Evolutionary conservation across 2,888 invertebrate genomes (phyloP).

Genomic region (Coelinius sp.): DNA sequence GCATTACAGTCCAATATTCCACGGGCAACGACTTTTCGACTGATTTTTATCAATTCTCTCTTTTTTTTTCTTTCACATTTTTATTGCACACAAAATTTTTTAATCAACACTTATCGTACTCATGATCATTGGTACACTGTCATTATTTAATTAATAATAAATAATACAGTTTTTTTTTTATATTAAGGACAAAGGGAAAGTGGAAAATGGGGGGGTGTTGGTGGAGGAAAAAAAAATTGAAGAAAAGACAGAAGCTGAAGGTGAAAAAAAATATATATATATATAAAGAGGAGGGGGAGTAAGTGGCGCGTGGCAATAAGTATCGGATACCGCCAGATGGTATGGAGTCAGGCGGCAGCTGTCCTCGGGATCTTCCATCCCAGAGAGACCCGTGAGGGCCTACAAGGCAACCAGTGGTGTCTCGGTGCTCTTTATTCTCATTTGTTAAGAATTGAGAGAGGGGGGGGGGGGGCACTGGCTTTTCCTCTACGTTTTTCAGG

Average conservation of each 20-base stretch:
- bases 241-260: conserved; percentile 26
- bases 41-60: conserved; percentile 24
- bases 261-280: background rate
- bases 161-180: conserved; percentile 1
- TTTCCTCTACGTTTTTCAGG: background rate
- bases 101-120: background rate
- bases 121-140: background rate
- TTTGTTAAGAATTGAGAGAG: background rate
- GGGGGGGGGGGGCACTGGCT: conserved; percentile 4
- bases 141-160: background rate
- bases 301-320: conserved; percentile 66
- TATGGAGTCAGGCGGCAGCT: conserved; percentile 47
- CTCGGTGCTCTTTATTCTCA: conserved; percentile 3
- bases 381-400: conserved; percentile 11
- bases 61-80: background rate
- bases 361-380: conserved; percentile 19
- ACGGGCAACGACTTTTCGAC: background rate
- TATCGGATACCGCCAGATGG: conserved; percentile 52
- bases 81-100: background rate
- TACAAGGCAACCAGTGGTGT: conserved; percentile 10
- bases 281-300: conserved; percentile 37
- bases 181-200: conserved; percentile 14
- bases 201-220: conserved; percentile 1
- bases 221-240: conserved; percentile 29
- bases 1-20: background rate